These are phyloP conservation scores for Proales similis DNA, from an alignment of 1,140 invertebrate genomes.

Conservation along the genomic window DNA sequence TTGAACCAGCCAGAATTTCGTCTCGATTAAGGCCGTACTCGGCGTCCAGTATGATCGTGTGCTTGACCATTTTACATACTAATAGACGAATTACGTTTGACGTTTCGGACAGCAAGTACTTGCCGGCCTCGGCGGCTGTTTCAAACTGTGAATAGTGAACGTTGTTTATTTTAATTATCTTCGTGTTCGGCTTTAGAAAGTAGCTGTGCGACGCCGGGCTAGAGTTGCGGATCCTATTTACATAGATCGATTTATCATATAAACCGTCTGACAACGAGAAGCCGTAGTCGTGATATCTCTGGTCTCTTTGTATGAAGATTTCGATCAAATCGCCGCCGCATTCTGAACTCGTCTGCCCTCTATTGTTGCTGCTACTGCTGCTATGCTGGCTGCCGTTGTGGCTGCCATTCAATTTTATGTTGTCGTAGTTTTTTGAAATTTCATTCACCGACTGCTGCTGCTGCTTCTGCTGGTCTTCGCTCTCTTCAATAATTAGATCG, in stretches of 20 bases:
- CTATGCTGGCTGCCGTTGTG: too few relatives aligned
- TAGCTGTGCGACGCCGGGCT: slow-evolving; percentile 12
- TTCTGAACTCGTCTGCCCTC: neutral
- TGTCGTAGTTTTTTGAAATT: slow-evolving; percentile 28
- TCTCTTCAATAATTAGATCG: slow-evolving; percentile 28
- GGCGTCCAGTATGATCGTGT: too few relatives aligned
- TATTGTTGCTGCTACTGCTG: neutral
- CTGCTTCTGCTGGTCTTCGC: slow-evolving; percentile 27
- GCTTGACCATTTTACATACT: too few relatives aligned
- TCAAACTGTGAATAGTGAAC: too few relatives aligned
- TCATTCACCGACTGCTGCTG: neutral
- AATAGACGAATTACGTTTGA: too few relatives aligned
- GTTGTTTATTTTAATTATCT: slow-evolving; percentile 35
- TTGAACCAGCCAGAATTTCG: too few relatives aligned
- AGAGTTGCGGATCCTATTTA: slow-evolving; percentile 5
- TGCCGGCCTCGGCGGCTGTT: too few relatives aligned
- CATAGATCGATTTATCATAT: slow-evolving; percentile 31
- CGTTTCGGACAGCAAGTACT: too few relatives aligned
- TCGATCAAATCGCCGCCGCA: slow-evolving; percentile 14
- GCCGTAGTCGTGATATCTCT: slow-evolving; percentile 15
- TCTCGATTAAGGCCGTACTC: too few relatives aligned
- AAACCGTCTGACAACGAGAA: slow-evolving; percentile 7
- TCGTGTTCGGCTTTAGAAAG: slow-evolving; percentile 26
- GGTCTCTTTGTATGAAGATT: neutral
- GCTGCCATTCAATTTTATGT: too few relatives aligned